Conservation (phyloP, 2,888 invertebrate genomes). For the Chalcis sispes region DNA sequence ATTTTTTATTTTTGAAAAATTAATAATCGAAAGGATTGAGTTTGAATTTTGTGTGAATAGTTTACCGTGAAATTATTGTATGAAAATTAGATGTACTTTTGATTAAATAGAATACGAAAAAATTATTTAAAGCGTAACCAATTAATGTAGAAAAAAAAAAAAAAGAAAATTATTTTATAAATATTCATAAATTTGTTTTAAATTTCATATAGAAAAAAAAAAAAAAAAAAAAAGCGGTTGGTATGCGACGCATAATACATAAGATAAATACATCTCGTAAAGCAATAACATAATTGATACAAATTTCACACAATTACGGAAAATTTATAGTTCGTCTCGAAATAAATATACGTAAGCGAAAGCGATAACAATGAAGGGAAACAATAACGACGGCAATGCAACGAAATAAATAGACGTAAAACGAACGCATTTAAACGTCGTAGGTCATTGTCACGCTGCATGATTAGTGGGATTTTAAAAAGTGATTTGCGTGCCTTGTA, state of each 20-base stretch:
- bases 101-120: no score
- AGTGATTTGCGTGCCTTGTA: slow-evolving; percentile 31
- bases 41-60: not conserved
- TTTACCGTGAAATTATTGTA: not conserved
- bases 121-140: no score
- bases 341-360: not conserved
- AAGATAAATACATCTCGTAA: not conserved
- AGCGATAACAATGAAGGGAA: slow-evolving; percentile 14
- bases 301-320: slow-evolving; percentile 25
- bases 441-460: slow-evolving; percentile 45
- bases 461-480: slow-evolving; percentile 42
- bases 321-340: slow-evolving; percentile 10
- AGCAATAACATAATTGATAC: slow-evolving; percentile 12
- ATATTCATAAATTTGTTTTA: no score
- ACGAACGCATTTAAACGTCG: slow-evolving; percentile 4
- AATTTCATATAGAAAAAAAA: no score
- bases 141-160: no score
- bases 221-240: no score
- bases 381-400: slow-evolving; percentile 11
- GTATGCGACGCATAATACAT: no score
- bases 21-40: no score
- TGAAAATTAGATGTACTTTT: not conserved
- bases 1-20: no score
- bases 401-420: not conserved
- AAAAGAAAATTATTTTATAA: no score